Evolutionary conservation across 2,113 vertebrate species (phyloP).

Genomic region (Ursus arctos): DNA sequence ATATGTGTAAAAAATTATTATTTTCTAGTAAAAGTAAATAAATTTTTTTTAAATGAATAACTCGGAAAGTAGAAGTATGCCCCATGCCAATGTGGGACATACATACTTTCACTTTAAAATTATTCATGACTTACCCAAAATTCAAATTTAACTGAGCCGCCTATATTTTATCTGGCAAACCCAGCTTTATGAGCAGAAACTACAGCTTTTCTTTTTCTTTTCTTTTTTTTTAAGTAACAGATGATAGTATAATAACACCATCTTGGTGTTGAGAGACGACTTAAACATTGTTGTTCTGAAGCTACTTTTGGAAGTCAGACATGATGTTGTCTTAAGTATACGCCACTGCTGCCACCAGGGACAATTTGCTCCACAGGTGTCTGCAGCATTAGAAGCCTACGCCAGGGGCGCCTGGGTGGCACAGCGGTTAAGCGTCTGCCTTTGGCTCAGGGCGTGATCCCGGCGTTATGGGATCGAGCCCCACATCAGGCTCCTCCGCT

Average conservation of each 20-base stretch:
- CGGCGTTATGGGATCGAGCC: too few relatives aligned
- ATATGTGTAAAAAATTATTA: too few relatives aligned
- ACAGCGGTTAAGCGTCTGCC: too few relatives aligned
- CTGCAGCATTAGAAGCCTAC: too few relatives aligned
- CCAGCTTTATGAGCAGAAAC: neutral
- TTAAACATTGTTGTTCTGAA: neutral
- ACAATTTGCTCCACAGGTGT: accelerated
- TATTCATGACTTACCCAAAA: neutral
- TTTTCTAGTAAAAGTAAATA: neutral
- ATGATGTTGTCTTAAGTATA: accelerated
- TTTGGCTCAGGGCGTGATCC: too few relatives aligned
- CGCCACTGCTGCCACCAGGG: accelerated
- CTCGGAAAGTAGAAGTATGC: neutral
- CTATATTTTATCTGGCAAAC: neutral
- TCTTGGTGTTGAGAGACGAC: neutral
- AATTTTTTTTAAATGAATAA: neutral
- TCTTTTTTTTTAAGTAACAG: neutral
- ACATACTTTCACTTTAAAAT: neutral
- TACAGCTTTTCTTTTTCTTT: too few relatives aligned
- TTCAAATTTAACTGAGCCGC: neutral
- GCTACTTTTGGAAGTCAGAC: neutral
- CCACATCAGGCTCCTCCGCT: too few relatives aligned
- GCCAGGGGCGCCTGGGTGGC: too few relatives aligned
- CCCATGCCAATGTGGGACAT: neutral
- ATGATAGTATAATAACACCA: neutral